Conservation (phyloP, 2,113 vertebrate species). For the Channa argus region DNA sequence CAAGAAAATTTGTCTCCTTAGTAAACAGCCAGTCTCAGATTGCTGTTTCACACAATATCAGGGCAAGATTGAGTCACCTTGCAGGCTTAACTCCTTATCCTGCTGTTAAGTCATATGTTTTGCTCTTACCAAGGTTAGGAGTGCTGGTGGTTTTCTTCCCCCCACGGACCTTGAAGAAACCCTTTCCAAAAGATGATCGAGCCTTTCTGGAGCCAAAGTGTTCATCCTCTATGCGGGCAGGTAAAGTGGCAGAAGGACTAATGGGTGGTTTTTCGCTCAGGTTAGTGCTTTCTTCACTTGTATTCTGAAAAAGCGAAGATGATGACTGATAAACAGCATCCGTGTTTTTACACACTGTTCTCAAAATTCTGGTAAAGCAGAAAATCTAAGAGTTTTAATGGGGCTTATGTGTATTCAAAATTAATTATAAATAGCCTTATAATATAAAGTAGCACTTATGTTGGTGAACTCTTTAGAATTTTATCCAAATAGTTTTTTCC, state of each 20-base stretch:
- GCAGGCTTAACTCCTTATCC: background rate
- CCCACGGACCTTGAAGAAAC: slow-evolving; percentile 95
- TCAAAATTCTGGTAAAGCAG: background rate
- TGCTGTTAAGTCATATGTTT: background rate
- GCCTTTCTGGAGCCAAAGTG: slow-evolving; percentile 92
- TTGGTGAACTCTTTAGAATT: too few relatives aligned
- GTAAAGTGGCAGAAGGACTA: slow-evolving; percentile 73
- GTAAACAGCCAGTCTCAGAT: slow-evolving; percentile 12
- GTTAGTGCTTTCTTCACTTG: slow-evolving; percentile 74
- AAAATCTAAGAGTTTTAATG: background rate
- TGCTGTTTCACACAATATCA: background rate
- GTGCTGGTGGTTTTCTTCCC: slow-evolving; percentile 91
- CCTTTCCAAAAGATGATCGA: slow-evolving; percentile 94
- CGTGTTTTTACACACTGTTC: background rate
- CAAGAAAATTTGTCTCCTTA: slow-evolving; percentile 23
- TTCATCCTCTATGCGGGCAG: slow-evolving; percentile 81
- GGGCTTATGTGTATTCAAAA: background rate
- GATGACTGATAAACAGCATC: background rate
- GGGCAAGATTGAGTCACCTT: background rate
- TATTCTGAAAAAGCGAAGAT: slow-evolving; percentile 73
- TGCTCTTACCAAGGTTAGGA: slow-evolving; percentile 91
- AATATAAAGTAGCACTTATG: too few relatives aligned
- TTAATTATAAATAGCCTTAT: background rate
- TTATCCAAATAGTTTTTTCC: too few relatives aligned
- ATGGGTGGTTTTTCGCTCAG: slow-evolving; percentile 86